A percentile compares a stretch with the other conserved stretches of the same genome.
phyloP scores from a whole-genome alignment of 2,113 vertebrate species.

The Strix uralensis region DNA sequence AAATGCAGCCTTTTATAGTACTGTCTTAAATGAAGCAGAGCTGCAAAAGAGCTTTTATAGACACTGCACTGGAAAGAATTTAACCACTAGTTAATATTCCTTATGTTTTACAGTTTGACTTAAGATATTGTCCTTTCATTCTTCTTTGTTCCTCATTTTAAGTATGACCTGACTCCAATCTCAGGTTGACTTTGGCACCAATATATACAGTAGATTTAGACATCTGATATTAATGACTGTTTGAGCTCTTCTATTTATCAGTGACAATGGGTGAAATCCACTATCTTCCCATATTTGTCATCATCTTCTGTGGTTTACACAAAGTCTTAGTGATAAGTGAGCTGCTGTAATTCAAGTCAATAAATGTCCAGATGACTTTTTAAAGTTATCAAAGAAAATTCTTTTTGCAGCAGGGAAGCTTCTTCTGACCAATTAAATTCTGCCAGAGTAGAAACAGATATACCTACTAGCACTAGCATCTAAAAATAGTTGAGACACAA shows the following conservation, averaged over 20 bases:
- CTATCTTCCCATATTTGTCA: background rate
- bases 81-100: background rate
- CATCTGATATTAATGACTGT: background rate
- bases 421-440: background rate
- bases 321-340: background rate
- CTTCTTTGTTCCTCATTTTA: background rate
- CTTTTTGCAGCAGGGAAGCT: background rate
- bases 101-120: background rate
- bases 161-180: background rate
- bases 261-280: background rate
- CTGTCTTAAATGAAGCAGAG: background rate
- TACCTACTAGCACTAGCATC: background rate
- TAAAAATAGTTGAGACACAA: background rate
- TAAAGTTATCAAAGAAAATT: background rate
- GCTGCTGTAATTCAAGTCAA: background rate
- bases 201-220: background rate
- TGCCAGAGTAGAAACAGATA: background rate
- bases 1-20: background rate
- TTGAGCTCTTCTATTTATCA: background rate
- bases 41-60: background rate
- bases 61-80: background rate
- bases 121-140: background rate
- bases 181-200: background rate
- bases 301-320: background rate
- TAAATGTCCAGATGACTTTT: background rate